These are phyloP conservation scores for Varanus komodoensis DNA, from an alignment of 2,113 vertebrate species.

Conservation along the genomic window DNA sequence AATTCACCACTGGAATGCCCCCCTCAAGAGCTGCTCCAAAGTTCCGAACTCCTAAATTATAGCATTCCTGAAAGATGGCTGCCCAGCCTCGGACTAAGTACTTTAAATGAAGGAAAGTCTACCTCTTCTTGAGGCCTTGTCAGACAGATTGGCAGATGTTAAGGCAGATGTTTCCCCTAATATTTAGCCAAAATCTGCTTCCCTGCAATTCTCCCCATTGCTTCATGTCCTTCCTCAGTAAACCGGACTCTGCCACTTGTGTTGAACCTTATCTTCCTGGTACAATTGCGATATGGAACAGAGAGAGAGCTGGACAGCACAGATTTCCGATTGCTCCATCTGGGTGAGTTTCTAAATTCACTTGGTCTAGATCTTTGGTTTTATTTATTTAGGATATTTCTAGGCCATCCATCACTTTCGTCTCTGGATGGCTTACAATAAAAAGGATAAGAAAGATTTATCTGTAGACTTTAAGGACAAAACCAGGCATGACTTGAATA, in stretches of 20 bases:
- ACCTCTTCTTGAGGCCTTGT: neutral
- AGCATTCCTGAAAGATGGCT: neutral
- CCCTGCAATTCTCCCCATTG: neutral
- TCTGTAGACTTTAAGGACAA: neutral
- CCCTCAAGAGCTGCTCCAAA: no score
- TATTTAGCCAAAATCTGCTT: neutral
- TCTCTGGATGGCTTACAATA: no score
- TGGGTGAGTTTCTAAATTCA: constrained; percentile 78
- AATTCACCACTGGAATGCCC: no score
- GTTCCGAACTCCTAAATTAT: neutral
- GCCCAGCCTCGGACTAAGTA: neutral
- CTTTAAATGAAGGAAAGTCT: neutral
- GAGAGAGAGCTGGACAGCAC: constrained; percentile 83
- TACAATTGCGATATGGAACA: constrained; percentile 76
- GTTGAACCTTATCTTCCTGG: constrained; percentile 86
- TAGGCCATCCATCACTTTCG: no score
- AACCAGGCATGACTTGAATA: neutral
- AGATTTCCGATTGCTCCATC: constrained; percentile 90
- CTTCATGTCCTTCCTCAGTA: constrained; percentile 52
- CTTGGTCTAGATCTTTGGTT: neutral
- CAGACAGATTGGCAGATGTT: neutral
- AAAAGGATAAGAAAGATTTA: neutral
- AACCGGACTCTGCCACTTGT: constrained; percentile 83
- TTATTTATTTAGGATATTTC: neutral
- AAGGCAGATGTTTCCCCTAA: neutral